These are phyloP conservation scores for Orussus abietinus DNA, from an alignment of 1,140 invertebrate genomes.

Conservation along the genomic window DNA sequence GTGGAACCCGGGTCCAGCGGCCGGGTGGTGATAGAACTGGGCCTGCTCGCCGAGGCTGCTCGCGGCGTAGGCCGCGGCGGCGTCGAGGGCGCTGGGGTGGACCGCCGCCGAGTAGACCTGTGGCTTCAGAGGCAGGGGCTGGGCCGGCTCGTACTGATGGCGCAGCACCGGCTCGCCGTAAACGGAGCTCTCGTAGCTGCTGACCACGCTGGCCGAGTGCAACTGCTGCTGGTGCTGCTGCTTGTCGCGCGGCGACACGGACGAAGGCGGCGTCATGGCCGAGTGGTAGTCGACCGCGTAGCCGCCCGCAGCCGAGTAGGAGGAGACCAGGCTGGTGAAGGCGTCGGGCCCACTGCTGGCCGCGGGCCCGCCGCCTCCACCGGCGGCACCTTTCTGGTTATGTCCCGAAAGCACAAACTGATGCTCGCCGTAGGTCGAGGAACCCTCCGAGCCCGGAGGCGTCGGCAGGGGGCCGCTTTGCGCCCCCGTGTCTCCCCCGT, in stretches of 20 bases:
- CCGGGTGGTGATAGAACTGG: conserved; percentile 76
- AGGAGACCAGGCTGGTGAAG: conserved; percentile 60
- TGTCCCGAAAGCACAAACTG: conserved; percentile 65
- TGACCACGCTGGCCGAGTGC: conserved; percentile 31
- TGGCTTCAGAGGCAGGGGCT: conserved; percentile 83
- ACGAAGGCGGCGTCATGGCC: conserved; percentile 92
- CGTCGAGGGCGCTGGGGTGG: conserved; percentile 58
- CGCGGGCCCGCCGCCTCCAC: conserved; percentile 52
- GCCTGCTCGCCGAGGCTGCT: conserved; percentile 65
- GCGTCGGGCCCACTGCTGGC: conserved; percentile 55
- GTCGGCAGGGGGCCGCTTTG: conserved; percentile 73
- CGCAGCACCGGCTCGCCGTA: conserved; percentile 56
- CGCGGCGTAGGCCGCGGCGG: conserved; percentile 54
- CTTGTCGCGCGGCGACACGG: conserved; percentile 88
- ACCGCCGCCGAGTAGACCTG: conserved; percentile 74
- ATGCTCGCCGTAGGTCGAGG: conserved; percentile 67
- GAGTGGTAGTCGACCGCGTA: conserved; percentile 81
- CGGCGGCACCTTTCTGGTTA: conserved; percentile 50
- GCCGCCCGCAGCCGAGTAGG: conserved; percentile 56
- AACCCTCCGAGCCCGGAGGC: conserved; percentile 78
- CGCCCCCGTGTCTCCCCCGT: conserved; percentile 42
- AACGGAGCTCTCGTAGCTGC: conserved; percentile 41
- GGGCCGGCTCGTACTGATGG: conserved; percentile 62
- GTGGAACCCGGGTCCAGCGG: conserved; percentile 76
- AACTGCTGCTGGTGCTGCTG: conserved; percentile 47